phyloP scores from a whole-genome alignment of 2,888 invertebrate species.

The Trichopoda pennipes region DNA sequence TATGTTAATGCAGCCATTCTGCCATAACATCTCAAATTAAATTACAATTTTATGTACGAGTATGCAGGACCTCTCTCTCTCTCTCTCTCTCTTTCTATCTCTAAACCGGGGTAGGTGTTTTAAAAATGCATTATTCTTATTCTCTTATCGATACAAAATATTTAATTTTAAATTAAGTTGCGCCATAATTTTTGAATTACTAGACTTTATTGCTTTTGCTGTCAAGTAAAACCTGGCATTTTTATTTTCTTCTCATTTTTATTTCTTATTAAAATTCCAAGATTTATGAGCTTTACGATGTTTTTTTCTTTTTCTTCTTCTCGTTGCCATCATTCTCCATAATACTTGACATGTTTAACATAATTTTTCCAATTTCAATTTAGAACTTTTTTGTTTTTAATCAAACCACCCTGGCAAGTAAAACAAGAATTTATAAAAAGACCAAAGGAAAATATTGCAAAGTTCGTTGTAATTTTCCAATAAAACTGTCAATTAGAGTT shows the following conservation, averaged over 20 bases:
- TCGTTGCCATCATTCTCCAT: constrained; percentile 20
- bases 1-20: too few species aligned
- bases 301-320: background rate
- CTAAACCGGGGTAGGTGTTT: too few species aligned
- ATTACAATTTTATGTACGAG: too few species aligned
- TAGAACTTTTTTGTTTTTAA: constrained; percentile 28
- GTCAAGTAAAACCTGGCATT: constrained; percentile 27
- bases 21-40: too few species aligned
- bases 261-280: constrained; percentile 4
- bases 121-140: background rate
- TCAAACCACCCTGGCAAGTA: background rate
- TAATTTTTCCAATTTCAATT: constrained; percentile 51
- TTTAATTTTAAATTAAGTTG: background rate
- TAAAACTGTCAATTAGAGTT: constrained; percentile 67
- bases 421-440: constrained; percentile 1
- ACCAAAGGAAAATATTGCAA: constrained; percentile 40
- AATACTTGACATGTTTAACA: constrained; percentile 58
- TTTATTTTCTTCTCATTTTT: background rate
- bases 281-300: constrained; percentile 38
- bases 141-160: background rate
- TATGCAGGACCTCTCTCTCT: too few species aligned
- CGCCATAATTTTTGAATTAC: background rate
- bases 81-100: too few species aligned
- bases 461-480: constrained; percentile 61
- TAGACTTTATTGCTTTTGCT: constrained; percentile 12